These are phyloP conservation scores for Atrichornis clamosus DNA, from an alignment of 2,113 vertebrate genomes.

Conservation along the genomic window DNA sequence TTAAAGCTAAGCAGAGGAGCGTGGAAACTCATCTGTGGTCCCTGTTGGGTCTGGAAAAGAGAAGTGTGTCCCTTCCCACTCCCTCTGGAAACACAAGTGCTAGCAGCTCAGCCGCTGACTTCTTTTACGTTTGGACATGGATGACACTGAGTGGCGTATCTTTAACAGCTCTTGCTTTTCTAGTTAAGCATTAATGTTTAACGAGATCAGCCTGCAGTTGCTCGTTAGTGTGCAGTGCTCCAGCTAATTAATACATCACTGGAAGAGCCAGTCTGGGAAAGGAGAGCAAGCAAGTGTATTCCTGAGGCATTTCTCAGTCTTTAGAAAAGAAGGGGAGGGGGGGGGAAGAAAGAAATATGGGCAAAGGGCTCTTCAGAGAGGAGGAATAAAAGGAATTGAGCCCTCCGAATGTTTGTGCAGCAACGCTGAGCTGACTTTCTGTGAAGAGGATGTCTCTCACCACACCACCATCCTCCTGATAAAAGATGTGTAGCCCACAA, in stretches of 20 bases:
- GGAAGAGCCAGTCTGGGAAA: not conserved
- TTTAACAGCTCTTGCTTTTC: conserved; percentile 61
- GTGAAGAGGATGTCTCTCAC: not conserved
- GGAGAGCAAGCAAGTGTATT: conserved; percentile 37
- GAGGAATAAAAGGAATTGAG: not conserved
- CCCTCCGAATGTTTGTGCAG: not conserved
- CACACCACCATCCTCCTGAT: not conserved
- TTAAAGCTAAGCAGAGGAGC: not conserved
- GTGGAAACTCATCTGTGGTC: not conserved
- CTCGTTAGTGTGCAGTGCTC: conserved; percentile 50
- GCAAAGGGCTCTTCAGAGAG: not conserved
- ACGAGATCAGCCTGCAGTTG: conserved; percentile 59
- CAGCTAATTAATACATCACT: conserved; percentile 64
- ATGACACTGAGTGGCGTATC: conserved; percentile 55
- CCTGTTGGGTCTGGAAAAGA: not conserved
- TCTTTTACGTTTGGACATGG: conserved; percentile 28
- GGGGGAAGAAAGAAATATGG: not conserved
- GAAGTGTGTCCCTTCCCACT: not conserved
- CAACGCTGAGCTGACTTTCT: not conserved
- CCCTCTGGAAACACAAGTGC: not conserved
- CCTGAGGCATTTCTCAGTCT: conserved; percentile 16
- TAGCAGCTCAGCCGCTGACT: not conserved
- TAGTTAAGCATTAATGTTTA: conserved; percentile 76
- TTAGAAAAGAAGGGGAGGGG: not conserved
- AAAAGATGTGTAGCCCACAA: not conserved